phyloP scores from a whole-genome alignment of 2,888 invertebrate genomes.

The Luperina testacea region DNA sequence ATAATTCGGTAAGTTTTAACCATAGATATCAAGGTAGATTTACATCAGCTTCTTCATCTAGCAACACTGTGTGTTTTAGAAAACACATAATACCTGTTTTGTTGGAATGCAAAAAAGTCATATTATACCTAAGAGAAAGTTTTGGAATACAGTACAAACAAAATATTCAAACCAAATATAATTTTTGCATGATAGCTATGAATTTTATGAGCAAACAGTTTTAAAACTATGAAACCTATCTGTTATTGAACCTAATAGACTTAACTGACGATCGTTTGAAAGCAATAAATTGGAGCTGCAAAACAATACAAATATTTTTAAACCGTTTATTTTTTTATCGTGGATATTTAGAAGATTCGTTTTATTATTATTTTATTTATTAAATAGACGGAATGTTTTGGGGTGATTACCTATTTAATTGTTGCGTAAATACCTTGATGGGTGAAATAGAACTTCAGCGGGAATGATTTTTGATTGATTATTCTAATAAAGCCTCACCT shows the following conservation, averaged over 20 bases:
- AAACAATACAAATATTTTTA: slow-evolving; percentile 30
- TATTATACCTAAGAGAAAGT: no score
- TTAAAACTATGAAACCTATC: slow-evolving; percentile 44
- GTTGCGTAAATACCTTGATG: background rate
- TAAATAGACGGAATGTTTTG: background rate
- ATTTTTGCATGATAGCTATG: background rate
- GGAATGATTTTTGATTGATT: background rate
- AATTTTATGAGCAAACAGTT: slow-evolving; percentile 29
- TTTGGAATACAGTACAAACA: background rate
- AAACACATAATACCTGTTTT: no score
- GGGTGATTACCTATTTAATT: background rate
- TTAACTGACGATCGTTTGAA: slow-evolving; percentile 36
- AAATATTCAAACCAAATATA: slow-evolving; percentile 10
- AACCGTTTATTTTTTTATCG: slow-evolving; percentile 7
- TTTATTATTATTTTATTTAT: background rate
- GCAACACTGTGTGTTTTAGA: no score
- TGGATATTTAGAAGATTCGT: no score
- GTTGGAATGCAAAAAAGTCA: no score
- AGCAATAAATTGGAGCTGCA: slow-evolving; percentile 33
- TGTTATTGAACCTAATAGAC: slow-evolving; percentile 37
- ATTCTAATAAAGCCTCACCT: background rate
- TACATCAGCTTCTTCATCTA: no score
- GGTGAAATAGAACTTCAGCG: no score
- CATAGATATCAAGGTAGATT: no score
- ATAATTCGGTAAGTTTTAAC: no score